Base-by-base conservation (phyloP, 1,140 invertebrate genomes). In the Leptinotarsa defecta region DNA sequence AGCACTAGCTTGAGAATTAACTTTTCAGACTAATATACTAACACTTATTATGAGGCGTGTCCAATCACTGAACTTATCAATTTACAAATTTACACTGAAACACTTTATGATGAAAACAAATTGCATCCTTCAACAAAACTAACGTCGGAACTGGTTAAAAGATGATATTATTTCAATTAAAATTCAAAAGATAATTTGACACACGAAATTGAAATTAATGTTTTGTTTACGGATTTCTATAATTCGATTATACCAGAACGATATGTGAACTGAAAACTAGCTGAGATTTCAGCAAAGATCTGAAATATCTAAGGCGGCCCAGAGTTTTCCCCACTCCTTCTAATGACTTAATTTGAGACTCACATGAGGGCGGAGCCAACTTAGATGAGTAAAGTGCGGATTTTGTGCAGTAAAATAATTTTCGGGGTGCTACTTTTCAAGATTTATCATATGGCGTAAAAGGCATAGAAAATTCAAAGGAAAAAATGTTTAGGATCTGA, bases 151-250 rank as follows among this genome's bases (percentile, higher is more conserved):
- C 17, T 3, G 52, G 52, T 57, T 57, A 69, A 69, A 69, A 49
- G 20, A 24, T 67, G 64, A 67, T 67, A 67, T 67, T 67, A 67
- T 67, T 67, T 67, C 64, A 67, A 67, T 67, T 67, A 67, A 24
- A 67, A 67, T 67, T 34, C 27, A 24, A 22, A 34, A 20, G 68
- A 57, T 57, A 57, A 57, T 22, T 61, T 48, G 73, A 67, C 73
- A 74, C 49, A 43, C 73, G 22, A 63, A 68, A 61, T 74, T 24
- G 65, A 74, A 69, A 74, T 74, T 74, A 74, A 74, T 74, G 71
- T 65, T 48, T 73, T 73, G 71, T 73, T 73, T 74, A 70, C 65
- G n/a, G 24, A 63, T 68, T 69, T 63, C 27, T 65, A 27, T 74
- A 74, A 74, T 74, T 74, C 65, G 65, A 74, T 74, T 73, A 57